Conservation (phyloP, 2,797 vertebrate species). For the Chrosomus eos region DNA sequence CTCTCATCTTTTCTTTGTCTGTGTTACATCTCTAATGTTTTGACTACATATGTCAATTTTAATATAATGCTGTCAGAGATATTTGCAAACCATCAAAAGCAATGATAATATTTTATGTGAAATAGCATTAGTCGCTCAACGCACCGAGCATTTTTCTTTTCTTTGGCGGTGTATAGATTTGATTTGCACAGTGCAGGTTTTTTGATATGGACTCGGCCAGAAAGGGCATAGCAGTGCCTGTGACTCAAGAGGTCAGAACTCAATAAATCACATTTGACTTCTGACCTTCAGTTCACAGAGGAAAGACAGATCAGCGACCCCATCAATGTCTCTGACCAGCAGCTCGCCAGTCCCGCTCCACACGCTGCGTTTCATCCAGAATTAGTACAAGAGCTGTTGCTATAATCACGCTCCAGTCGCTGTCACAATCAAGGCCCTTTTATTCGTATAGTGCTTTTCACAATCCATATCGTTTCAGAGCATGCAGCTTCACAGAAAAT, state of each 20-base stretch:
- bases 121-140: background rate
- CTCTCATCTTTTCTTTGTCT: constrained; percentile 21
- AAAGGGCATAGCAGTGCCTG: constrained; percentile 46
- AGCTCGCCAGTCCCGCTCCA: constrained; percentile 51
- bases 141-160: background rate
- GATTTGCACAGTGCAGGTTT: background rate
- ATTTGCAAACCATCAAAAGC: constrained; percentile 40
- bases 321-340: constrained; percentile 30
- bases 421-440: background rate
- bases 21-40: constrained; percentile 12
- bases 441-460: background rate
- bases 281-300: constrained; percentile 54
- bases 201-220: constrained; percentile 42
- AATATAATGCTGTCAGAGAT: constrained; percentile 5
- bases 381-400: constrained; percentile 20
- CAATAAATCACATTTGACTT: constrained; percentile 61
- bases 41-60: constrained; percentile 12
- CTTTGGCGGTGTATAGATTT: background rate
- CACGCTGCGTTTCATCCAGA: constrained; percentile 30
- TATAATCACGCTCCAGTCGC: constrained; percentile 16
- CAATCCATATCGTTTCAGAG: background rate
- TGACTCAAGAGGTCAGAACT: constrained; percentile 57
- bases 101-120: background rate
- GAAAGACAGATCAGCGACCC: constrained; percentile 52
- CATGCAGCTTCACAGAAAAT: background rate